Evolutionary conservation across 35 echinoderm and acorn worm genomes (phyloP).

Genomic region (Strongylocentrotus purpuratus): DNA sequence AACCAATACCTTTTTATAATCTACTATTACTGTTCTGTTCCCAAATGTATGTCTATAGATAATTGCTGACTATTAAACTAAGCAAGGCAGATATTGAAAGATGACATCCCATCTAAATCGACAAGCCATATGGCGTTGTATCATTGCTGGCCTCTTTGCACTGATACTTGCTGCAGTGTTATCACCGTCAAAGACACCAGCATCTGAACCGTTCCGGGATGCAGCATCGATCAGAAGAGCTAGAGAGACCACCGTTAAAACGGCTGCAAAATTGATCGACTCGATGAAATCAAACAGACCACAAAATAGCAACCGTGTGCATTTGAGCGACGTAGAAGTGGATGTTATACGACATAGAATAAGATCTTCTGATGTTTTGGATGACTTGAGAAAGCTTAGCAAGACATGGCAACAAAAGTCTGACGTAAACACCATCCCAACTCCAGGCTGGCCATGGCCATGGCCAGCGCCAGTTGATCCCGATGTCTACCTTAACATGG

Average conservation of each 20-base stretch:
- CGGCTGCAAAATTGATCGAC: background rate
- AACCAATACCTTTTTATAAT: too few species aligned
- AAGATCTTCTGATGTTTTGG: background rate
- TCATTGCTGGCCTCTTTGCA: background rate
- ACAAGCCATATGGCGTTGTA: background rate
- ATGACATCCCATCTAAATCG: background rate
- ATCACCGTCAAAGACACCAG: background rate
- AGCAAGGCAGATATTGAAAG: background rate
- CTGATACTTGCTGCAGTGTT: background rate
- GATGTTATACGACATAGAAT: background rate
- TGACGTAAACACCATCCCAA: background rate
- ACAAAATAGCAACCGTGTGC: background rate
- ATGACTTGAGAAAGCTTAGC: background rate
- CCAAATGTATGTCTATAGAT: background rate
- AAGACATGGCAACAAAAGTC: background rate
- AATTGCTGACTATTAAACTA: too few species aligned
- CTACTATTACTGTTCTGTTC: background rate
- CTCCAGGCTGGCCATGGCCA: background rate
- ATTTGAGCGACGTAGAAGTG: background rate
- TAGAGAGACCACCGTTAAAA: background rate
- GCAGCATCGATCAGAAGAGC: background rate
- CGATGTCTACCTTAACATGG: constrained; percentile 39
- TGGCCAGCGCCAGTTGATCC: constrained; percentile 13
- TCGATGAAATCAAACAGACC: constrained; percentile 3
- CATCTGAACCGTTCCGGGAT: background rate